Evolutionary conservation across 2,113 vertebrate genomes (phyloP).

Genomic region (Mesoclemmys tuberculata): DNA sequence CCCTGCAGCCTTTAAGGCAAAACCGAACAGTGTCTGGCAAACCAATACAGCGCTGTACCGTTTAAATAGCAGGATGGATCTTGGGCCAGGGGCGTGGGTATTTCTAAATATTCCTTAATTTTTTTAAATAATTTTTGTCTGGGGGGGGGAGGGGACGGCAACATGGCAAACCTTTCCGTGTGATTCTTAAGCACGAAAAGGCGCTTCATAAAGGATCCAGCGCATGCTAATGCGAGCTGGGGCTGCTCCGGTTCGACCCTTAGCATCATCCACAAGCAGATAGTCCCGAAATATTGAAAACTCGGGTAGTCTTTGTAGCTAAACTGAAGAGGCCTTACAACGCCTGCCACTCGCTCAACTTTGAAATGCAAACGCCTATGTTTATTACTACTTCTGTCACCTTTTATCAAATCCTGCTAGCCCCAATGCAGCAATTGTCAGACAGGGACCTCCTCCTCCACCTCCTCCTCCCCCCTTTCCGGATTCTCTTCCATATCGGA

Average conservation of each 20-base stretch:
- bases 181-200: neutral
- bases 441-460: neutral
- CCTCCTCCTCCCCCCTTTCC: neutral
- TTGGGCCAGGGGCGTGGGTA: fast-evolving
- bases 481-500: neutral
- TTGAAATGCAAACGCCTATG: neutral
- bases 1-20: neutral
- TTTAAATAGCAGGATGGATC: neutral
- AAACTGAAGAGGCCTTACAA: neutral
- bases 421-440: neutral
- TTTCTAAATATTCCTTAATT: neutral
- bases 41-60: neutral
- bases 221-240: fast-evolving
- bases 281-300: neutral
- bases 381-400: conserved; percentile 6
- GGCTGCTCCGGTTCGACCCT: neutral
- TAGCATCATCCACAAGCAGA: neutral
- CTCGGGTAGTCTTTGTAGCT: neutral
- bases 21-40: neutral
- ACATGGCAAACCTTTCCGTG: neutral
- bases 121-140: neutral
- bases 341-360: neutral
- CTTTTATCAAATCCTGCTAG: conserved; percentile 28
- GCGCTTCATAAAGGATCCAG: fast-evolving
- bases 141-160: too few relatives aligned